Conservation (phyloP, 2,797 vertebrate genomes). For the Gallinago nigripennis region DNA sequence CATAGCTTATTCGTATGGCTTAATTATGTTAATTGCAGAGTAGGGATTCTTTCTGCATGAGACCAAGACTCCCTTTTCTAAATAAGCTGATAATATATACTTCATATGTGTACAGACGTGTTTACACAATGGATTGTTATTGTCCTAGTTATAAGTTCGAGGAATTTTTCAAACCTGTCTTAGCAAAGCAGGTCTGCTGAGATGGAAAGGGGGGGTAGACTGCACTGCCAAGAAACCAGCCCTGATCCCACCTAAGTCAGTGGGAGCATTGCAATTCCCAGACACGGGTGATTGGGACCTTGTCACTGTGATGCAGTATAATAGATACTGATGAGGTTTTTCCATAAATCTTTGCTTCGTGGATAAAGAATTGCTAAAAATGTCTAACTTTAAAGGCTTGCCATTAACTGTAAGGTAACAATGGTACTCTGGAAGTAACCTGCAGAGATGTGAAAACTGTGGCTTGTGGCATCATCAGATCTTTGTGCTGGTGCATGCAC, state of each 20-base stretch:
- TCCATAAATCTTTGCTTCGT: background rate
- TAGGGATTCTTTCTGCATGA: background rate
- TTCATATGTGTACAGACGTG: background rate
- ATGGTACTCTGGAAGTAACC: background rate
- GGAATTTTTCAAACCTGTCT: background rate
- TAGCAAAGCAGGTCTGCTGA: background rate
- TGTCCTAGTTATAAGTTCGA: background rate
- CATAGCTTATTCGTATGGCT: background rate
- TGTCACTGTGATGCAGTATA: background rate
- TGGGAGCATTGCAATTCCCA: background rate
- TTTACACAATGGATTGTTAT: background rate
- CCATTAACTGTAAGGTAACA: background rate
- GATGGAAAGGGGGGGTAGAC: background rate
- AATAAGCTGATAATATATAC: background rate
- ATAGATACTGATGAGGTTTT: background rate
- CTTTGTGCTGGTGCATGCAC: background rate
- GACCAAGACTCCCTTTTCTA: background rate
- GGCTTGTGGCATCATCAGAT: background rate
- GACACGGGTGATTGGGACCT: background rate
- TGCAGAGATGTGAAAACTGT: background rate
- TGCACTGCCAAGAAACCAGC: background rate
- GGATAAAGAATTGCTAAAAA: background rate
- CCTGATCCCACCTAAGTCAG: accelerated
- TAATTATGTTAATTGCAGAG: background rate
- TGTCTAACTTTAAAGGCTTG: background rate